Percentiles rank a stretch among this genome's conserved stretches.
Conservation (phyloP, 2,888 invertebrate genomes). For the Drosophila incognita region DNA sequence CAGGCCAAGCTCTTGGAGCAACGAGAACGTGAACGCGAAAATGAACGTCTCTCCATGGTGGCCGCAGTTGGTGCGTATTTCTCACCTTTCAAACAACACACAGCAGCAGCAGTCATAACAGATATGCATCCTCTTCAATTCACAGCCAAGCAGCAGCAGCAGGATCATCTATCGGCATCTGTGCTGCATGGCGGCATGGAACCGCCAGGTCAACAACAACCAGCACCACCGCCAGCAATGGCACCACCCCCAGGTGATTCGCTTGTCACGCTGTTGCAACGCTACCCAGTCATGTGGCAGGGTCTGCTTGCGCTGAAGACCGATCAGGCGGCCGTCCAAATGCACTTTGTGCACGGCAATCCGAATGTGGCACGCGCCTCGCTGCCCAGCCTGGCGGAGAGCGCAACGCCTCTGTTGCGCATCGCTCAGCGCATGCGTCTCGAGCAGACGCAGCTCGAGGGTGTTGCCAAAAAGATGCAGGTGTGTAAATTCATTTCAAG, state of each 20-base stretch:
- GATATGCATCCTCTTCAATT: not conserved
- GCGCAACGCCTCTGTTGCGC: conserved; percentile 93
- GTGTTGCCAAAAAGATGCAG: conserved; percentile 98
- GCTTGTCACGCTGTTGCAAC: conserved; percentile 92
- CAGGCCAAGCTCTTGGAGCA: conserved; percentile 82
- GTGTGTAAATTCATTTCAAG: conserved; percentile 85
- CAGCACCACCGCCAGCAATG: conserved; percentile 88
- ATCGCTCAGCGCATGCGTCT: conserved; percentile 99
- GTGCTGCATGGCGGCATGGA: conserved; percentile 79
- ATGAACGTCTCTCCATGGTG: conserved; percentile 65
- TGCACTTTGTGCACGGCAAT: conserved; percentile 99
- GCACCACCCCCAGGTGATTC: conserved; percentile 94
- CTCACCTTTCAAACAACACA: not conserved
- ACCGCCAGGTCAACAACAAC: conserved; percentile 88
- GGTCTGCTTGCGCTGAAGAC: conserved; percentile 97
- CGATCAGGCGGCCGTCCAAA: conserved; percentile 98
- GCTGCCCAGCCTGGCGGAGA: conserved; percentile 93
- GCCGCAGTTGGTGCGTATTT: conserved; percentile 69
- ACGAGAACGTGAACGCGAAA: conserved; percentile 80
- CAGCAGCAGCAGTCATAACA: not conserved
- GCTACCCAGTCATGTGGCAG: conserved; percentile 99
- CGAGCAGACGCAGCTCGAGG: conserved; percentile 97
- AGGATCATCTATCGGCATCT: conserved; percentile 57
- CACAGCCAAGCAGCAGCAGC: conserved; percentile 70
- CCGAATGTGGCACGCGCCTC: conserved; percentile 94